These are phyloP conservation scores for Leptodactylus fuscus DNA, from an alignment of 2,113 vertebrate species.

Conservation along the genomic window DNA sequence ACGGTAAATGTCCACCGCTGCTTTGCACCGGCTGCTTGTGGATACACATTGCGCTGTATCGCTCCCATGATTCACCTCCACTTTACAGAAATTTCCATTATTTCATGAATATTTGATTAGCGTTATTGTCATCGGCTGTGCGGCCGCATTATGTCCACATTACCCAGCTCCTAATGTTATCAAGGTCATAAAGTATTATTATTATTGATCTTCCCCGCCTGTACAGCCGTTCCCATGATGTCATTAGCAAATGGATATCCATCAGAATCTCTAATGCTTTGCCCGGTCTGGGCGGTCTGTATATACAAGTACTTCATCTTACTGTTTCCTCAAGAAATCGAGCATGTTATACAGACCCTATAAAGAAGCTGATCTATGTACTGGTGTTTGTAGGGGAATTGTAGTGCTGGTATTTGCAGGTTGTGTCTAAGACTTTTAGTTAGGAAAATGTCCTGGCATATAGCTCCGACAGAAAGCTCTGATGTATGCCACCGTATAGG, in stretches of 20 bases:
- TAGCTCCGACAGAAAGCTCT: too few relatives aligned
- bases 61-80: neutral
- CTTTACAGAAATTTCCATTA: neutral
- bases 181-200: neutral
- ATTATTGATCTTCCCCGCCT: neutral
- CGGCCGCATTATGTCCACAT: neutral
- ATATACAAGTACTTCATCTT: neutral
- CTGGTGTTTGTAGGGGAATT: too few relatives aligned
- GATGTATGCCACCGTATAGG: too few relatives aligned
- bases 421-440: too few relatives aligned
- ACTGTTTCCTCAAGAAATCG: too few relatives aligned
- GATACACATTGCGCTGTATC: neutral
- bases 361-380: too few relatives aligned
- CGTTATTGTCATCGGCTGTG: neutral
- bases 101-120: neutral
- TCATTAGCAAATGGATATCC: neutral
- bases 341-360: too few relatives aligned
- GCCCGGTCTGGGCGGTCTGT: neutral
- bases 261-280: neutral
- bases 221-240: neutral
- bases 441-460: too few relatives aligned
- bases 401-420: too few relatives aligned
- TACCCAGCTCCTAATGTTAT: too few relatives aligned
- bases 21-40: neutral
- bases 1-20: neutral